These are phyloP conservation scores for Pangasianodon gigas DNA, from an alignment of 2,113 vertebrate genomes.

Conservation along the genomic window DNA sequence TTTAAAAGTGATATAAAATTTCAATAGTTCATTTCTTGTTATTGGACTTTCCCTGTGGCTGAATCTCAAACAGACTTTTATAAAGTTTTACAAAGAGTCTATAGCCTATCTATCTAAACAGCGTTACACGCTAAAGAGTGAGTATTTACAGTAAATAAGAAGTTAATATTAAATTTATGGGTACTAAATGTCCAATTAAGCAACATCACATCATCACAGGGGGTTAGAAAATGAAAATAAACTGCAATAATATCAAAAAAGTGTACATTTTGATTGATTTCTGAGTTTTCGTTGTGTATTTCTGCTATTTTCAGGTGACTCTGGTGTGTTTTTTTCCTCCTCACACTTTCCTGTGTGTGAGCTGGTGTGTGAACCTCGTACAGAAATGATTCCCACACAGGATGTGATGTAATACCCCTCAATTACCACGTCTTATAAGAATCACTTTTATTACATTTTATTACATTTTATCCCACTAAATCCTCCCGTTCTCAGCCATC, in stretches of 20 bases:
- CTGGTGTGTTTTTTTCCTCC: background rate
- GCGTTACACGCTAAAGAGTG: background rate
- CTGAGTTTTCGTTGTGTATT: background rate
- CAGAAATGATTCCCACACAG: background rate
- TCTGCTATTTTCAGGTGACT: background rate
- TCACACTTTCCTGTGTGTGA: background rate
- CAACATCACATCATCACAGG: too few relatives aligned
- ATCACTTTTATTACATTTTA: conserved; percentile 35
- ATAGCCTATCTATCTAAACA: background rate
- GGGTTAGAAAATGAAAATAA: background rate
- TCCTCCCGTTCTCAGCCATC: conserved; percentile 12
- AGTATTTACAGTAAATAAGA: background rate
- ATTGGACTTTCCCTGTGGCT: too few relatives aligned
- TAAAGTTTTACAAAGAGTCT: too few relatives aligned
- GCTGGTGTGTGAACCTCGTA: background rate
- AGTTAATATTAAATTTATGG: background rate
- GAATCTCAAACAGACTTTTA: too few relatives aligned
- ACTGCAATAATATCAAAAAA: background rate
- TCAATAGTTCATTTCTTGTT: too few relatives aligned
- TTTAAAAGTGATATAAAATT: background rate
- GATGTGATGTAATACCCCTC: conserved; percentile 19
- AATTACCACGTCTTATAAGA: conserved; percentile 21
- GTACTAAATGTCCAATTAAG: background rate
- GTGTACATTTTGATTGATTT: background rate
- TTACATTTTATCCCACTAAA: conserved; percentile 9